Evolutionary conservation across 2,797 vertebrate species (phyloP), one percentile per base, ranked within the genome.

Genomic region (Pogoniulus pusillus): DNA sequence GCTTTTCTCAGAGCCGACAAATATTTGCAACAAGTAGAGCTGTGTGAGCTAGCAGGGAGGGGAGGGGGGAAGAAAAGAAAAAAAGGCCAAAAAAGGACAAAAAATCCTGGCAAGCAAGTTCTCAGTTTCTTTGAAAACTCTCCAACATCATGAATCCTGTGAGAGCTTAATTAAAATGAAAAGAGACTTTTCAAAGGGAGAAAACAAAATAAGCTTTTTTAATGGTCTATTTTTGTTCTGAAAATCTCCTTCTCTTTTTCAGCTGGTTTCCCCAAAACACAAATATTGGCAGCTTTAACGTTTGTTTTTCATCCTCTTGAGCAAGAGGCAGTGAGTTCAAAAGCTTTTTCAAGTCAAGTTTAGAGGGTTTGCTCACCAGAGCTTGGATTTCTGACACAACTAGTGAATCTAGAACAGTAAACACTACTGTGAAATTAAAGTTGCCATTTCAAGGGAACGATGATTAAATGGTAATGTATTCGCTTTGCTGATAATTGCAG

Each of bases 121-220:
- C 43, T 82, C 60, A 65, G 35, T 87, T 92, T 93, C 92, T 96
- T 93, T 96, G 86, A 94, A 93, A 94, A 91, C 35, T 79, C 72
- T 93, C 96, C 96, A 96, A 85, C 35, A 69, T 39, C 88, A 91
- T 58, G 85, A 87, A 93, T 91, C 85, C 81, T 78, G 68, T 79
- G 77, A 95, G 86, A 93, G 90, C 71, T 95, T 93, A 94, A 97
- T 96, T 95, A 90, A 94, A 70, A 94, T 80, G 86, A 70, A 96
- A 91, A 89, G 82, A 37, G 71, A 96, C 91, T 84, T 93, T 90
- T 93, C 74, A 93, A 89, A 85, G 72, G 73, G 30, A 82, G 73
- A 95, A 95, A 95, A 43, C 49, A 90, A 95, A 93, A 92, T 90
- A 82, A 66, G 90, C 80, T 84, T 65, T 81, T 94, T 82, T 63